A percentile compares a stretch with the other conserved stretches of the same genome.
These are phyloP conservation scores for Champsocephalus gunnari DNA, from an alignment of 2,797 vertebrate genomes.

Conservation along the genomic window DNA sequence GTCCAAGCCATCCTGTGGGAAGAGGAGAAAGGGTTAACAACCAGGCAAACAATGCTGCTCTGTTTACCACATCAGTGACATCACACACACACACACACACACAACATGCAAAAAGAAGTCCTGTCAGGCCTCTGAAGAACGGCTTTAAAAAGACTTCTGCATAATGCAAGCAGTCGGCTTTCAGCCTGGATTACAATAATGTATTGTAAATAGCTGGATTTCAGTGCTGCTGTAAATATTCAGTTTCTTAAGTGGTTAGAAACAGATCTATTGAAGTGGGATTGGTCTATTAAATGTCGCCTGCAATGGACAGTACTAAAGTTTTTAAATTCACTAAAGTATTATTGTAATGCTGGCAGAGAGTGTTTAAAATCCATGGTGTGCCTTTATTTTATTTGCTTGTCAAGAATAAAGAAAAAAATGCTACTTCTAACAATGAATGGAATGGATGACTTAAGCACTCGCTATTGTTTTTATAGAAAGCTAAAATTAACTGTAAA, in stretches of 20 bases:
- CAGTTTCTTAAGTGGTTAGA: slow-evolving; percentile 24
- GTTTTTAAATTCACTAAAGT: not conserved
- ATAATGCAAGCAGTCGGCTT: slow-evolving; percentile 1
- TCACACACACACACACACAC: slow-evolving; percentile 27
- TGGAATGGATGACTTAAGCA: not conserved
- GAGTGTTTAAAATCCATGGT: not conserved
- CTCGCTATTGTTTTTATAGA: not conserved
- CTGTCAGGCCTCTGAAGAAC: not conserved
- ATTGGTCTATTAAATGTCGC: not conserved
- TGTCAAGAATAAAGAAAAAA: not conserved
- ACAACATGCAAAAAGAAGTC: slow-evolving; percentile 4
- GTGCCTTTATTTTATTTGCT: not conserved
- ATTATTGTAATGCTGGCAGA: not conserved
- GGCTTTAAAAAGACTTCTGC: not conserved
- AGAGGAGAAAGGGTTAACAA: slow-evolving; percentile 53
- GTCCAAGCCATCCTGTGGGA: slow-evolving; percentile 94
- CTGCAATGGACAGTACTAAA: not conserved
- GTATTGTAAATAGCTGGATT: slow-evolving; percentile 25
- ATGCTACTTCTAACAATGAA: not conserved
- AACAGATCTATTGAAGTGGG: not conserved
- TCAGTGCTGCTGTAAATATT: slow-evolving; percentile 27
- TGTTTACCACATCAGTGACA: not conserved
- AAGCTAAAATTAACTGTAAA: no score
- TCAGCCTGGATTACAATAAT: slow-evolving; percentile 28
- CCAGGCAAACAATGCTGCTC: slow-evolving; percentile 16